phyloP scores from a whole-genome alignment of 2,797 vertebrate species.

The Centroberyx gerrardi region DNA sequence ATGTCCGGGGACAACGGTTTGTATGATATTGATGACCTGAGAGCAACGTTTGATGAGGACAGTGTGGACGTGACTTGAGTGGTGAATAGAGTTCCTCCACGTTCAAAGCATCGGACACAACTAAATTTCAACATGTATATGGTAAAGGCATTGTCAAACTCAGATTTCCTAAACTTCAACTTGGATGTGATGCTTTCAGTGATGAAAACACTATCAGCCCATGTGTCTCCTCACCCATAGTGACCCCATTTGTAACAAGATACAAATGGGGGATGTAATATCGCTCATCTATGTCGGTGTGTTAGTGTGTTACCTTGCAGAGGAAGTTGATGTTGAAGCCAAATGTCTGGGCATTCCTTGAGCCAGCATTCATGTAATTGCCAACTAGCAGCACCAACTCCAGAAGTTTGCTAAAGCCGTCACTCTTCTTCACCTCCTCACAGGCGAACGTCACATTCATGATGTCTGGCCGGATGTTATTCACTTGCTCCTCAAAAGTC shows the following conservation, averaged over 20 bases:
- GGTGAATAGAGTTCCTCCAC: too few species aligned
- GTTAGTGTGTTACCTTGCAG: conserved; percentile 89
- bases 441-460: conserved; percentile 97
- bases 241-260: too few species aligned
- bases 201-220: too few species aligned
- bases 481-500: conserved; percentile 96
- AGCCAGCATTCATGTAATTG: conserved; percentile 99
- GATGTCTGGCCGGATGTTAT: conserved; percentile 96
- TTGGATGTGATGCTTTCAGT: too few species aligned
- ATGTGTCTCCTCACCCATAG: too few species aligned
- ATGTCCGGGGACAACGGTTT: too few species aligned
- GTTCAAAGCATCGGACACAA: too few species aligned
- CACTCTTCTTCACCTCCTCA: conserved; percentile 97
- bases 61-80: not conserved
- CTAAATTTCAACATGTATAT: too few species aligned
- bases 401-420: conserved; percentile 91
- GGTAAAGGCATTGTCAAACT: too few species aligned
- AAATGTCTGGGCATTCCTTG: conserved; percentile 96
- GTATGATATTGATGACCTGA: not conserved
- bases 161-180: too few species aligned
- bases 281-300: not conserved
- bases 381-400: conserved; percentile 94
- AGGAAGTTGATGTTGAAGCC: conserved; percentile 97
- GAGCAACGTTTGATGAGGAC: not conserved
- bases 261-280: too few species aligned